Base-by-base conservation (phyloP, 2,888 invertebrate species). In the Acheta domesticus region DNA sequence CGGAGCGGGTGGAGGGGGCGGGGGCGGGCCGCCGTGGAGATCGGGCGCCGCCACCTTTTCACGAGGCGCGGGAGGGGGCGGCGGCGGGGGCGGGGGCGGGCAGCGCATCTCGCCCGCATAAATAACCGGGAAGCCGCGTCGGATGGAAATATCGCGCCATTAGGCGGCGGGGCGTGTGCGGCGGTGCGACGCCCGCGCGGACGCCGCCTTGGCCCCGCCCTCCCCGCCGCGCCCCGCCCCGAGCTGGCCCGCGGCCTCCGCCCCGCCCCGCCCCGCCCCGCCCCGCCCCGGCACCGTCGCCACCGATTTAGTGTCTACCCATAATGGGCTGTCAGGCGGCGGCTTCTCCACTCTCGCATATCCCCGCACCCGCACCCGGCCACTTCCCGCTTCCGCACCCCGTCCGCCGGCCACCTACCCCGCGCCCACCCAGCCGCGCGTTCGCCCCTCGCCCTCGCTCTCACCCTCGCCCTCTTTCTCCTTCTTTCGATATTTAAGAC, bases 401-500 rank as follows among this genome's bases (percentile, higher is more conserved):
- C 36, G 36, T 8, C 36, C 5, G 36, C 1, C 36, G 36, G 36
- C 36, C 36, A 36, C 36, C 36, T 36, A 36, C 36, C 36, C 62
- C 16, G 62, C 16, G 5, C 62, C 62, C 62, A n/a, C 1, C 62
- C 62, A 0, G 62, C 62, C 62, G 11, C n/a, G 16, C 16, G 4
- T n/a, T 62, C n/a, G 16, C 16, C 62, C 62, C 62, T n/a, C 62
- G 62, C 14, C 62, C 62, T 19, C 36, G 36, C 36, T 36, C 62
- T 62, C n/a, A 5, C 16, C n/a, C 62, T 62, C n/a, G 16, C 16
- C 62, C 62, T n/a, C 62, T 14, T 19, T n/a, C 62, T 19, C 62
- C 62, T n/a, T 62, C 62, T n/a, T 62, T 62, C 62, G 62, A 62
- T 62, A 62, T 62, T 62, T 62, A 62, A 62, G 62, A 62, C 62